phyloP scores from a whole-genome alignment of 1,140 invertebrate species.

The Phthorimaea operculella region DNA sequence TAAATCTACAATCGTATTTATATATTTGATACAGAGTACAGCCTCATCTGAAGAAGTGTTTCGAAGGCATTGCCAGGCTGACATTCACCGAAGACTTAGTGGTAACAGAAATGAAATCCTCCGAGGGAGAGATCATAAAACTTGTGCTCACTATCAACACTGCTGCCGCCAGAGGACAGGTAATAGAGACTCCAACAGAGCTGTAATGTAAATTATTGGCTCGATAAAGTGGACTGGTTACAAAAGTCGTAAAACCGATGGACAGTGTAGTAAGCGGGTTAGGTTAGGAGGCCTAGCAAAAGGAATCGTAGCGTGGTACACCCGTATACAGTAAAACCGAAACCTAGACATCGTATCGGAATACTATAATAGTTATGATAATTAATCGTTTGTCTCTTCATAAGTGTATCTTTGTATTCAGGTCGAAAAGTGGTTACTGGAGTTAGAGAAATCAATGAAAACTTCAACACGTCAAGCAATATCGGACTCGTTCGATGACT shows the following conservation, averaged over 20 bases:
- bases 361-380: too few species aligned
- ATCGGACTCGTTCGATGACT: conserved; percentile 73
- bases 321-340: too few species aligned
- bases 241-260: too few species aligned
- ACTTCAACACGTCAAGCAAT: conserved; percentile 83
- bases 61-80: conserved; percentile 90
- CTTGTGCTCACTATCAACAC: conserved; percentile 88
- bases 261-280: too few species aligned
- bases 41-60: conserved; percentile 98
- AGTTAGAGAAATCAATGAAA: conserved; percentile 93
- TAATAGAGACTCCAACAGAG: conserved; percentile 13
- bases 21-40: conserved; percentile 73
- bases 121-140: conserved; percentile 85
- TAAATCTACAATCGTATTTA: background rate
- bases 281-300: too few species aligned
- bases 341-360: too few species aligned
- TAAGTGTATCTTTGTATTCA: too few species aligned
- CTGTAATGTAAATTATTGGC: too few species aligned
- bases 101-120: conserved; percentile 90
- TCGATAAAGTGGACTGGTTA: too few species aligned
- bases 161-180: conserved; percentile 88
- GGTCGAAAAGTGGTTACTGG: conserved; percentile 95
- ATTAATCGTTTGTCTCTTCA: too few species aligned
- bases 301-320: too few species aligned
- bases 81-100: conserved; percentile 89